Evolutionary conservation across 2,888 invertebrate genomes (phyloP), one percentile per base, ranked within the genome.

Genomic region (Mesorhabditis sp.): DNA sequence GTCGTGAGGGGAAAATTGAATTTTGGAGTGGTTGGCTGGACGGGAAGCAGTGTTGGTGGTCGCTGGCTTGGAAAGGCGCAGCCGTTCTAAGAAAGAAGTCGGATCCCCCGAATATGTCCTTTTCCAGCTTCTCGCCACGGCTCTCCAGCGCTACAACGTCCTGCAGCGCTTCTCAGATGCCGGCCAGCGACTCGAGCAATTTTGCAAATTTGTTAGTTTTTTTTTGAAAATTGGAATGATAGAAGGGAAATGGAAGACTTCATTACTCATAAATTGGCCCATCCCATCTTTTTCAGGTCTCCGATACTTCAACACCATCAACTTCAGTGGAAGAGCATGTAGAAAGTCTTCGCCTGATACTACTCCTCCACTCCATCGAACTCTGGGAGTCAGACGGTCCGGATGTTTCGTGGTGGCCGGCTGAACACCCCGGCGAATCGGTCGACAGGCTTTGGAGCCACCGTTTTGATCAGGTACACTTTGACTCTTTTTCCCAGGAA

Each of bases 121-220:
- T 13, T 50, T 50, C n/a, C 58, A 50, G 58, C 7, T 13, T 10
- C 58, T 50, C 58, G n/a, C 7, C 7, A 13, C 58, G 7, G 58
- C 58, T 50, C 58, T 50, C 58, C 7, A 50, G n/a, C 58, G 58
- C 58, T 50, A 50, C 58, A 10, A 50, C 7, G 58, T n/a, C 7
- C 58, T 50, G 58, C 58, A 50, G n/a, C 58, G 58, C 7, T 50
- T 50, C 58, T 10, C n/a, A 10, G 58, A 50, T n/a, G 7, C n/a
- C n/a, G 7, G 10, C 7, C 58, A 50, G n/a, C 7, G n/a, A 50
- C n/a, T 50, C 7, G 58, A 50, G 58, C 10, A 50, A 13, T 50
- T 50, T 50, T 50, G 58, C 58, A 50, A 50, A 50, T 50, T 50
- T n/a, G 58, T 50, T 10, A 50, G 58, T 50, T n/a, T 50, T 50